These are phyloP conservation scores for Eonycteris spelaea DNA, from an alignment of 2,113 vertebrate species.

Conservation along the genomic window DNA sequence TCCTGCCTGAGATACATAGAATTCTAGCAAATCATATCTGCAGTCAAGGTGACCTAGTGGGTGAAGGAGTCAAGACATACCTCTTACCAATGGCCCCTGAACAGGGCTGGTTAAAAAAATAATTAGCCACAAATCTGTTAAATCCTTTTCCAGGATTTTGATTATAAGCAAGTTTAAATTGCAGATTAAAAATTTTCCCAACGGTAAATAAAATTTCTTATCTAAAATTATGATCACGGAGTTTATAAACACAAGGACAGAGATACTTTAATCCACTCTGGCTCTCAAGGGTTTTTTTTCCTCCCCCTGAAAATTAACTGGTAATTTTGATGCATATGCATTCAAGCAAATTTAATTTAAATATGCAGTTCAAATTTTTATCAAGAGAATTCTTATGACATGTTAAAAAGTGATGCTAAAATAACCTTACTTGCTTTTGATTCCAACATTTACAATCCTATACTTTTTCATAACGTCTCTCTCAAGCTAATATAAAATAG, in stretches of 20 bases:
- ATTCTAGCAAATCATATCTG: background rate
- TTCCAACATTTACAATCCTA: background rate
- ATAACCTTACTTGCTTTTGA: background rate
- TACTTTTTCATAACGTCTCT: background rate
- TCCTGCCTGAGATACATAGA: background rate
- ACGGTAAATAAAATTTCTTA: background rate
- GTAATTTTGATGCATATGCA: background rate
- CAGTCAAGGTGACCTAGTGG: background rate
- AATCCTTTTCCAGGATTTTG: background rate
- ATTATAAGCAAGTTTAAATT: background rate
- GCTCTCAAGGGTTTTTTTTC: background rate
- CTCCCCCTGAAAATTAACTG: background rate
- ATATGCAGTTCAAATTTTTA: background rate
- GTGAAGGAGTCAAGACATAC: background rate
- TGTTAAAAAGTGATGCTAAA: slow-evolving; percentile 2
- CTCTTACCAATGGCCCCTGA: background rate
- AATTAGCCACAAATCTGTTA: background rate
- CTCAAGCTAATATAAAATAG: slow-evolving; percentile 16
- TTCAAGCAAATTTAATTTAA: background rate
- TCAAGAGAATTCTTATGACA: background rate
- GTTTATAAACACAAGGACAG: background rate
- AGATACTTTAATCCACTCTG: background rate
- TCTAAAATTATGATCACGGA: background rate
- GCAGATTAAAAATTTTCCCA: background rate
- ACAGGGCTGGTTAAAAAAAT: background rate